These are phyloP conservation scores for Myotis findleyi DNA, from an alignment of 2,797 vertebrate species.

Conservation along the genomic window DNA sequence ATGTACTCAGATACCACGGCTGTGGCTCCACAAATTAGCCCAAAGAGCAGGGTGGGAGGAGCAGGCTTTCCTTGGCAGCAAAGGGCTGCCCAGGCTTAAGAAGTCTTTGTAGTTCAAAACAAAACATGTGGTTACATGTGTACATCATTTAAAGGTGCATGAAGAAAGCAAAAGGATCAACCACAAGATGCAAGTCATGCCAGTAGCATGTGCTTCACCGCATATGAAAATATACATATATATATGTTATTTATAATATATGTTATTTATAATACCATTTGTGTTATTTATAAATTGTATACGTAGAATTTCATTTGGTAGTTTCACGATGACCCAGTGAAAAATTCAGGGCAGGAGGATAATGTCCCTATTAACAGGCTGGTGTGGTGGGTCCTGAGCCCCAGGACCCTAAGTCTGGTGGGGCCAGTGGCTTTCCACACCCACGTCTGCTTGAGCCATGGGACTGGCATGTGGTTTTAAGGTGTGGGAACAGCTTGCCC, in stretches of 20 bases:
- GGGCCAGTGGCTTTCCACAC: not conserved
- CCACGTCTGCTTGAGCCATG: accelerated
- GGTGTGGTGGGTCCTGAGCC: not conserved
- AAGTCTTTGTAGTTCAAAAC: not conserved
- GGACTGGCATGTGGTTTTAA: not conserved
- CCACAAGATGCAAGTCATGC: not conserved
- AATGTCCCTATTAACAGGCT: not conserved
- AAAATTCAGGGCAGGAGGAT: not conserved
- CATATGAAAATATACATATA: not conserved
- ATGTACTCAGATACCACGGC: not conserved
- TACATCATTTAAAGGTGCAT: not conserved
- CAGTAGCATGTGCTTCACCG: not conserved
- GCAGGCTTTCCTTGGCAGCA: not conserved
- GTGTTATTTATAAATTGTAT: not conserved
- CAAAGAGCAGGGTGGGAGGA: not conserved
- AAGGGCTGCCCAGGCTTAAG: not conserved
- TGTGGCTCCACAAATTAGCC: not conserved
- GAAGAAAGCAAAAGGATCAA: not conserved
- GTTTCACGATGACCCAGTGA: not conserved
- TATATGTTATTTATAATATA: not conserved
- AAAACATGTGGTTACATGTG: not conserved
- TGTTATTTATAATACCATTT: not conserved
- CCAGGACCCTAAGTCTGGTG: not conserved
- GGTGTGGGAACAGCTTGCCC: not conserved
- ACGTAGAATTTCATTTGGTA: not conserved